These are phyloP conservation scores for Sepioteuthis lessoniana DNA, from an alignment of 2,888 invertebrate genomes.

Conservation along the genomic window DNA sequence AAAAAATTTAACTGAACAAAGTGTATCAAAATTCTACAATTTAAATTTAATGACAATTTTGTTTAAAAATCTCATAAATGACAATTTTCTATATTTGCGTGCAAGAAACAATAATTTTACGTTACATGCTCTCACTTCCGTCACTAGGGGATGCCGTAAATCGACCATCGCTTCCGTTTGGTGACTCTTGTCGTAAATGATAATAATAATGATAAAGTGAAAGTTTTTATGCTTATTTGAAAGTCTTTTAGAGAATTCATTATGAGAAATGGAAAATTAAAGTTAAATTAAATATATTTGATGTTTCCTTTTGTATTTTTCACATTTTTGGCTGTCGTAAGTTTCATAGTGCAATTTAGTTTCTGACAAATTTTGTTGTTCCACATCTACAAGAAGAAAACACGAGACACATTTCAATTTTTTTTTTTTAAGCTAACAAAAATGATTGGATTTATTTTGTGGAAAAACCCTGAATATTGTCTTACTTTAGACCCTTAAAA, in stretches of 20 bases:
- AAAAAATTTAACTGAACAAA: no score
- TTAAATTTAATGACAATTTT: no score
- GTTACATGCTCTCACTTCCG: no score
- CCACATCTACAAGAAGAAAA: slow-evolving; percentile 23
- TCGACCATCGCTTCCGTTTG: not conserved
- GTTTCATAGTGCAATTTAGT: not conserved
- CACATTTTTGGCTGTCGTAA: not conserved
- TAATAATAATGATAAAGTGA: not conserved
- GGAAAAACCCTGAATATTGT: not conserved
- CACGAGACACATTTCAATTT: not conserved
- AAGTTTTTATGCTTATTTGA: not conserved
- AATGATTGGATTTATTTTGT: not conserved
- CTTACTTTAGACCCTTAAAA: not conserved
- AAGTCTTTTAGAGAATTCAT: not conserved
- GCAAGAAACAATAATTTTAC: no score
- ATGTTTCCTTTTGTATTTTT: not conserved
- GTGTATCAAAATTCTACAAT: no score
- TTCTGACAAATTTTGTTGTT: slow-evolving; percentile 35
- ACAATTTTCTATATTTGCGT: no score
- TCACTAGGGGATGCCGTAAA: not conserved
- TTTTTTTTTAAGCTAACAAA: not conserved
- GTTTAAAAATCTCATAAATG: no score
- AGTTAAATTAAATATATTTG: not conserved
- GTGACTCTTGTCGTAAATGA: not conserved
- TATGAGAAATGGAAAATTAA: not conserved